phyloP scores from a whole-genome alignment of 1,140 invertebrate genomes.

The Phymastichus coffea region DNA sequence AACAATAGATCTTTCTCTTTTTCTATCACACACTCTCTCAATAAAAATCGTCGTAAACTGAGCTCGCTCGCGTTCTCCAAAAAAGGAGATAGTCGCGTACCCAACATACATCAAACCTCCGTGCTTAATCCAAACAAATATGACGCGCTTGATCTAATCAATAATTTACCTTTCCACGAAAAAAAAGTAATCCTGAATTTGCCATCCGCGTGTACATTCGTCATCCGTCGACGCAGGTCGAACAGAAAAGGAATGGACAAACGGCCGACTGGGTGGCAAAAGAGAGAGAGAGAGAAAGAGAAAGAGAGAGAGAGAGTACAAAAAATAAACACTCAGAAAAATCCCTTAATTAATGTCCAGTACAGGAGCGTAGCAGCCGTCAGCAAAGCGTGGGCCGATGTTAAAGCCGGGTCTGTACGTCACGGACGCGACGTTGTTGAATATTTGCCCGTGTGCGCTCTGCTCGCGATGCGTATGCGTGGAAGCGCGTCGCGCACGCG shows the following conservation, averaged over 20 bases:
- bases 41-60: constrained; percentile 4
- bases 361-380: constrained; percentile 16
- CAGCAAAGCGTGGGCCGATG: constrained; percentile 20
- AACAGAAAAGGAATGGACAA: background rate
- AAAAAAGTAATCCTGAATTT: background rate
- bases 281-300: background rate
- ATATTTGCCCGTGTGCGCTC: background rate
- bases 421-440: background rate
- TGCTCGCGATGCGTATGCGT: background rate
- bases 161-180: constrained; percentile 15
- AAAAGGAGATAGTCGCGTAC: too few species aligned
- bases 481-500: background rate
- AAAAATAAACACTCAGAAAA: constrained; percentile 29
- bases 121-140: constrained; percentile 22
- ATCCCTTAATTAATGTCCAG: constrained; percentile 30
- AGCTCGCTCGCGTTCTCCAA: background rate
- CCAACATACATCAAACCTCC: constrained; percentile 23
- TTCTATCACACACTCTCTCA: background rate
- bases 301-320: background rate
- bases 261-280: background rate
- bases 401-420: constrained; percentile 18
- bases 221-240: constrained; percentile 6
- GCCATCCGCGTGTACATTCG: constrained; percentile 5
- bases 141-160: constrained; percentile 1
- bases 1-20: background rate